phyloP scores from a whole-genome alignment of 2,888 invertebrate genomes.

The Drosophila rellima region DNA sequence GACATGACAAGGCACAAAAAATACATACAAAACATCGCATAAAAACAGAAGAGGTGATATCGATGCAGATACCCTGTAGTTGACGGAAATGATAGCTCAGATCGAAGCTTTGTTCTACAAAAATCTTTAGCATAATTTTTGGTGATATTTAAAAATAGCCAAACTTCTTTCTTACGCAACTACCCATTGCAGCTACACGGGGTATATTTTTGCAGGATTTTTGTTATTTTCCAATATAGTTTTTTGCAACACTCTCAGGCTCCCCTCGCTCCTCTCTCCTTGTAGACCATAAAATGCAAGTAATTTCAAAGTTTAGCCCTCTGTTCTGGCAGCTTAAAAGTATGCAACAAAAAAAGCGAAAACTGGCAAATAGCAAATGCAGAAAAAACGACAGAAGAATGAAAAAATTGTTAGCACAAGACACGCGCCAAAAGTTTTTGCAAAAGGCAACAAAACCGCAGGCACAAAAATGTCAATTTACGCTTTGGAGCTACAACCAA shows the following conservation, averaged over 20 bases:
- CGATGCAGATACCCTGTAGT: slow-evolving; percentile 23
- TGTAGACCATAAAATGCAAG: slow-evolving; percentile 66
- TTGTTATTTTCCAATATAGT: slow-evolving; percentile 55
- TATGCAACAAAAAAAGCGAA: slow-evolving; percentile 37
- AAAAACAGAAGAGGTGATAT: neutral
- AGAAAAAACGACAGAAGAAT: slow-evolving; percentile 23
- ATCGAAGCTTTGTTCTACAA: neutral
- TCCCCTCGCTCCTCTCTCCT: neutral
- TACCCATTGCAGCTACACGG: neutral
- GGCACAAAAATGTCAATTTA: slow-evolving; percentile 80
- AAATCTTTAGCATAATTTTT: slow-evolving; percentile 2
- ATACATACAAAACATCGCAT: slow-evolving; percentile 16
- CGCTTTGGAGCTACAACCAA: slow-evolving; percentile 67
- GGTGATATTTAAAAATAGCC: too few relatives aligned
- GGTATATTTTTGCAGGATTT: slow-evolving; percentile 35
- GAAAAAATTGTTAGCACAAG: slow-evolving; percentile 68
- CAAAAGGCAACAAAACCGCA: slow-evolving; percentile 55
- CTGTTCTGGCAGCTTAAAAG: slow-evolving; percentile 61
- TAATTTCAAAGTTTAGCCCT: slow-evolving; percentile 71
- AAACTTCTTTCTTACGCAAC: neutral
- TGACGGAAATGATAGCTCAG: neutral
- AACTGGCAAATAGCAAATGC: neutral
- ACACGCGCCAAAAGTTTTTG: slow-evolving; percentile 68
- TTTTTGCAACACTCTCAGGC: slow-evolving; percentile 30
- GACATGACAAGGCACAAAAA: slow-evolving; percentile 72